phyloP scores from a whole-genome alignment of 2,113 vertebrate genomes.

The Collichthys lucidus region DNA sequence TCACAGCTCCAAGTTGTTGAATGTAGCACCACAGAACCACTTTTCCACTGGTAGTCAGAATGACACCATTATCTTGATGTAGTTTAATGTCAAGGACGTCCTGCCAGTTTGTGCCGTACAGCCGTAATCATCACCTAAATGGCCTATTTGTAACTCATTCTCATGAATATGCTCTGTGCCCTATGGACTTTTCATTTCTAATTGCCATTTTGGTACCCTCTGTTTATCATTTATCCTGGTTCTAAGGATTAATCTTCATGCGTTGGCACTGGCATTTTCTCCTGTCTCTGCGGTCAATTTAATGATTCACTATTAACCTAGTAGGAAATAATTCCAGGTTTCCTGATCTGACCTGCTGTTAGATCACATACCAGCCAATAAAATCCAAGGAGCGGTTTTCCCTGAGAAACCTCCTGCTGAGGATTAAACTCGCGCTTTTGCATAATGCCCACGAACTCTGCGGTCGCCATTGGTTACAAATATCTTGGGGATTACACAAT shows the following conservation, averaged over 20 bases:
- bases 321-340: slow-evolving; percentile 38
- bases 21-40: slow-evolving; percentile 13
- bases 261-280: background rate
- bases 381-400: slow-evolving; percentile 59
- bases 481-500: slow-evolving; percentile 62
- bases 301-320: slow-evolving; percentile 34
- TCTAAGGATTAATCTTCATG: slow-evolving; percentile 19
- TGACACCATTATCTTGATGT: slow-evolving; percentile 35
- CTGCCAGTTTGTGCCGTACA: slow-evolving; percentile 41
- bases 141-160: slow-evolving; percentile 49
- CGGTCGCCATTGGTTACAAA: slow-evolving; percentile 23
- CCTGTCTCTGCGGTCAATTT: slow-evolving; percentile 31
- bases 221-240: slow-evolving; percentile 12
- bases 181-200: slow-evolving; percentile 18
- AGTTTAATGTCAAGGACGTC: slow-evolving; percentile 40
- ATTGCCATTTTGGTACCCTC: slow-evolving; percentile 29
- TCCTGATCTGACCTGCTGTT: slow-evolving; percentile 39
- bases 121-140: slow-evolving; percentile 42
- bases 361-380: slow-evolving; percentile 37
- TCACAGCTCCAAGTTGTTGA: slow-evolving; percentile 23
- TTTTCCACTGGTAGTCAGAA: slow-evolving; percentile 12
- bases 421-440: slow-evolving; percentile 64
- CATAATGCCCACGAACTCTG: slow-evolving; percentile 20
- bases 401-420: slow-evolving; percentile 54
- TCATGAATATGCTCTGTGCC: slow-evolving; percentile 28